A percentile compares a stretch with the other conserved stretches of the same genome.
phyloP scores from a whole-genome alignment of 2,888 invertebrate species.

The Eristalis pertinax region DNA sequence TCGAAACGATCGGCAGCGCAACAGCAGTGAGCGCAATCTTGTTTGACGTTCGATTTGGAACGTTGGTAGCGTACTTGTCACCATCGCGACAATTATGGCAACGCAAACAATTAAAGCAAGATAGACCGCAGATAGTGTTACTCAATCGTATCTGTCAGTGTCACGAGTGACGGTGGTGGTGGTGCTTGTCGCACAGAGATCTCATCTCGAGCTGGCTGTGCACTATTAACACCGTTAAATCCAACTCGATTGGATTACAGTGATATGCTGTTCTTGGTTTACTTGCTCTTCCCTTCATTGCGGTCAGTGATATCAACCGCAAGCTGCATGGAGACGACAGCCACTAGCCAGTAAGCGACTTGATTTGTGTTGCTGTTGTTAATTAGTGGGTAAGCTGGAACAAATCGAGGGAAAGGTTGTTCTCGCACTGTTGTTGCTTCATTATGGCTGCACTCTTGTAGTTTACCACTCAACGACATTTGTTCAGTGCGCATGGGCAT shows the following conservation, averaged over 20 bases:
- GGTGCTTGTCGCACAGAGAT: conserved; percentile 32
- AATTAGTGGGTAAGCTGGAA: conserved; percentile 53
- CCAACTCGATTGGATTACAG: conserved; percentile 47
- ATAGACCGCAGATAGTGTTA: conserved; percentile 52
- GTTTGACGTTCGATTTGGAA: conserved; percentile 37
- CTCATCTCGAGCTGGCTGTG: conserved; percentile 8
- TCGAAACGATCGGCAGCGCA: neutral
- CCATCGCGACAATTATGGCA: conserved; percentile 45
- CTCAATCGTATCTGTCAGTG: conserved; percentile 53
- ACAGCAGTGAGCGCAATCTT: conserved; percentile 21
- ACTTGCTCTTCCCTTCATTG: conserved; percentile 37
- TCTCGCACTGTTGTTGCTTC: conserved; percentile 24
- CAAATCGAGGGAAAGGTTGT: conserved; percentile 20
- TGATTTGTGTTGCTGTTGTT: conserved; percentile 12
- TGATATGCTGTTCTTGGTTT: conserved; percentile 56
- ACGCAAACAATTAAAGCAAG: conserved; percentile 40
- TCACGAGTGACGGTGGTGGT: conserved; percentile 24
- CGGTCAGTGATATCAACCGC: conserved; percentile 58
- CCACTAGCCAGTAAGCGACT: neutral
- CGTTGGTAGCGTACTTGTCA: conserved; percentile 30
- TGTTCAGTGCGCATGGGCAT: conserved; percentile 7
- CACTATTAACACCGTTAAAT: conserved; percentile 57
- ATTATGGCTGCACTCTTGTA: conserved; percentile 19
- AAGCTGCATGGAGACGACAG: neutral
- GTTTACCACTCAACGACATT: conserved; percentile 35